Base-by-base conservation (phyloP, 1,140 invertebrate species). In the Ladona fulva region DNA sequence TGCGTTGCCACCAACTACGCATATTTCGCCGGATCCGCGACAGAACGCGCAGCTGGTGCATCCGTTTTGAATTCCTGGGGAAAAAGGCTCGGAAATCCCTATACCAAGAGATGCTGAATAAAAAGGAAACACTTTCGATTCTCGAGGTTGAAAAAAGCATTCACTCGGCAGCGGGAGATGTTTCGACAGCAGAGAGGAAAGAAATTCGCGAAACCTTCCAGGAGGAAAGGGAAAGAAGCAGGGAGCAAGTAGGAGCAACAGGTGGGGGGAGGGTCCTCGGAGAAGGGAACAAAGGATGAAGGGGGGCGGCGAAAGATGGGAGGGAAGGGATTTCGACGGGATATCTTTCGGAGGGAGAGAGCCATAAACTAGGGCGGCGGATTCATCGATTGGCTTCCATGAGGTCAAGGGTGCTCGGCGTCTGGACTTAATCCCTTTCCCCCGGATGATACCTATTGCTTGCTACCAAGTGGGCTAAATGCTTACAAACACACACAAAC, bases 151-250 rank as follows among this genome's bases (percentile, higher is more conserved):
- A 37, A 37, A 37, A 37, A 37, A 37, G 29, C 29, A 37, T 37
- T n/a, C n/a, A n/a, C n/a, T n/a, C 42, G 76, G 25, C 16, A 11
- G 75, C 7, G 25, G 75, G 29, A 37, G 22, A 37, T 42, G 42
- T 25, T 25, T 52, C 25, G 19, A n/a, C 25, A 25, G 42, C 75
- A 19, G 25, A 59, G 75, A 77, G 80, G 25, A 59, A 76, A 77
- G 80, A 37, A 37, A 37, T 37, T 37, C 29, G 29, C 29, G 29
- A 37, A 37, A 37, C 29, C 29, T 37, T 80, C 73, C 77, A 78
- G 78, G 79, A 76, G 77, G 80, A 78, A 79, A 77, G 78, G 79
- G 80, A 79, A 25, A 16, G 42, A 73, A 42, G 52, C 3, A 22
- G 66, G 25, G 24, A 59, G 29, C 10, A 11, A 52, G 44, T 52